A percentile compares a stretch with the other conserved stretches of the same genome.
phyloP scores from a whole-genome alignment of 1,140 invertebrate genomes.

The Pectinophora gossypiella region DNA sequence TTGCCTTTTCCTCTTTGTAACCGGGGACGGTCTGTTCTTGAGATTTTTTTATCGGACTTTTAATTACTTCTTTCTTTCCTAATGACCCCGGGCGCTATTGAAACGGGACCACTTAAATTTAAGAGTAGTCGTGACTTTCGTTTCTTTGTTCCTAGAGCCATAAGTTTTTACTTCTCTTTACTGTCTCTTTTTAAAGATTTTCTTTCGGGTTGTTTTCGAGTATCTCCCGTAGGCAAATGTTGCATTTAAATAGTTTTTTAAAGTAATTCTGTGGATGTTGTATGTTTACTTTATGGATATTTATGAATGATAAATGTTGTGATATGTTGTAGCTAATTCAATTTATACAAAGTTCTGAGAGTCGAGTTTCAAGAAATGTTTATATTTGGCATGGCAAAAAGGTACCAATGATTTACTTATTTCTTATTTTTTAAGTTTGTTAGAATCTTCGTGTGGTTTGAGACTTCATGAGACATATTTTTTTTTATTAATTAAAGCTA shows the following conservation, averaged over 20 bases:
- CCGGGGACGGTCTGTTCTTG: constrained; percentile 11
- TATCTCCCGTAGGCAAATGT: not conserved
- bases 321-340: no score
- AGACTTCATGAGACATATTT: no score
- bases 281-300: no score
- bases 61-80: constrained; percentile 63
- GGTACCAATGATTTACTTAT: no score
- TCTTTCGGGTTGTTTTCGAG: not conserved
- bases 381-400: no score
- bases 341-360: no score
- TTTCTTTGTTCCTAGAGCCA: constrained; percentile 31
- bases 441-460: no score
- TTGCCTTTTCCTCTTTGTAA: constrained; percentile 8
- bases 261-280: no score
- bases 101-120: constrained; percentile 48
- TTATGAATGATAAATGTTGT: no score
- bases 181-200: not conserved
- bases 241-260: not conserved
- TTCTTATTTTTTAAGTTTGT: no score
- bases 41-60: constrained; percentile 55
- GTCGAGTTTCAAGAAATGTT: no score
- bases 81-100: constrained; percentile 57
- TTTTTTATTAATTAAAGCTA: no score
- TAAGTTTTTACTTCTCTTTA: not conserved
- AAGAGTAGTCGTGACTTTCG: constrained; percentile 57